Base-by-base conservation (phyloP, 2,888 invertebrate genomes). In the Andrena bicolor region DNA sequence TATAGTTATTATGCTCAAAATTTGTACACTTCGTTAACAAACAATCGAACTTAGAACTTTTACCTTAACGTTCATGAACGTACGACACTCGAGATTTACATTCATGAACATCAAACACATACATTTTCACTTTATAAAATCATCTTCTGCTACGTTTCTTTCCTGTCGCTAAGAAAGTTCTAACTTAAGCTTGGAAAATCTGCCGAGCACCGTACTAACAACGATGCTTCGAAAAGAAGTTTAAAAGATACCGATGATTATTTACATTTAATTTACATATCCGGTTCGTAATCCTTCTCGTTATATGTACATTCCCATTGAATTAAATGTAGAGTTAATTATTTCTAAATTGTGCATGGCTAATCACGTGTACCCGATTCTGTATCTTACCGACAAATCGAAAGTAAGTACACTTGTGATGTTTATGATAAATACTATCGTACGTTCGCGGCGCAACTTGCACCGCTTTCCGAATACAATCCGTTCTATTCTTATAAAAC, bases 301-400 rank as follows among this genome's bases (percentile, higher is more conserved):
- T 35, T 64, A 71, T 77, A 74, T 70, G 63, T 73, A 83, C 70
- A 78, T 51, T 30, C 49, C 41, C 53, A 20, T 61, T 66, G 13
- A 49, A 58, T 58, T 58, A 13, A 49, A 82, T 10, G 28, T 65
- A 63, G 56, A 56, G 64, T 8, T n/a, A 16, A 56, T 64, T 58
- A 26, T 75, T 53, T 74, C 35, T 78, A 81, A 80, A 80, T 84
- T 77, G 84, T 87, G 84, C 85, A 80, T 66, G 16, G 49, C 70
- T 73, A 68, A 68, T 78, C 68, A 35, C 41, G 49, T 82, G 41
- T 76, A 71, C 30, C 32, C 41, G 23, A 20, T 72, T 72, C 64
- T 58, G 41, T 73, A 74, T 32, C 28, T 69, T 60, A 8, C 61
- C 35, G 56, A 73, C 41, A 65, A 58, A 61, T 60, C 5, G 53